Base-by-base conservation (phyloP, 1,140 invertebrate genomes). In the Limonius californicus region DNA sequence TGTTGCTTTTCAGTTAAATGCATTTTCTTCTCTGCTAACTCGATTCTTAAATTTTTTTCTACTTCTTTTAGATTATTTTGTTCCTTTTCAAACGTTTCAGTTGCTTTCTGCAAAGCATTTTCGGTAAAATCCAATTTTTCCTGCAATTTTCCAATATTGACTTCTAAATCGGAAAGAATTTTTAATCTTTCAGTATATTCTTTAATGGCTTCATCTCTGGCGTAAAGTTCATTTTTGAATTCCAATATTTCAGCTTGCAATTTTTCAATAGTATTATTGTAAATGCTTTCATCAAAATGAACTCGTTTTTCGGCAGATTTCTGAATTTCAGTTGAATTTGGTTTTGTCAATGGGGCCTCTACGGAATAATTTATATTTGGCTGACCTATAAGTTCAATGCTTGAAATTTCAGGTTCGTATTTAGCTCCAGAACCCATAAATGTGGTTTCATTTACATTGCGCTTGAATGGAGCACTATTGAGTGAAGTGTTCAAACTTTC, bases 21-120 rank as follows among this genome's bases (percentile, higher is more conserved):
- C 63, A 81, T 78, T 32, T 84, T 82, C 9, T 84, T 72, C 67
- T 84, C 80, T 11, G 78, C 70, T 7, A 86, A 63, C 70, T 85
- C 81, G 50, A 83, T 76, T 61, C 82, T 79, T 20, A 87, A 76
- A 53, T 82, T 77, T 42, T 76, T 78, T 50, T 86, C 84, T 16
- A 79, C 81, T 3, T 74, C 69, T 65, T 82, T 81, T 7, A 84
- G 66, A 59, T 84, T 78, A 27, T 82, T 75, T 11, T 84, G 76
- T 64, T 84, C 81, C 63, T 81, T 78, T 70, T 86, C 82, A 20
- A 87, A 70, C n/a, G 76, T 76, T 68, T 83, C 79, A 30, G 82
- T 80, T 1, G 78, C 78, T 50, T 78, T 77, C 59, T 79, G 78
- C 7, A 87, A 70, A 35, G 77, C 75, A 14, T 76, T 69, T 58